Percentiles rank a stretch among this genome's conserved stretches.
phyloP scores from a whole-genome alignment of 2,888 invertebrate genomes.

The Diarsia mendica region DNA sequence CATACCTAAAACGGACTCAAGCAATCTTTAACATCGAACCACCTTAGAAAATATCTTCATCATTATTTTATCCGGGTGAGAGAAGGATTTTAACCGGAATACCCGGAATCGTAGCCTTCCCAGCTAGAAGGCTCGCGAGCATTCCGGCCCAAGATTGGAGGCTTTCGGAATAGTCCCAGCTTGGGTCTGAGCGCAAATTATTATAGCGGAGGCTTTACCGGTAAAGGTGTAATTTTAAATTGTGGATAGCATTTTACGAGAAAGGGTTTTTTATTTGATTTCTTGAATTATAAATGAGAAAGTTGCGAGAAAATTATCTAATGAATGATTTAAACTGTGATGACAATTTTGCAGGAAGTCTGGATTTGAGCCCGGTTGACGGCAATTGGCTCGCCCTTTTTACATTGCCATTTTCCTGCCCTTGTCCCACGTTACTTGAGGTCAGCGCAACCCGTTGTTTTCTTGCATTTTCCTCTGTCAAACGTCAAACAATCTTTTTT shows the following conservation, averaged over 20 bases:
- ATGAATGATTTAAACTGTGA: background rate
- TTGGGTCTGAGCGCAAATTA: conserved; percentile 30
- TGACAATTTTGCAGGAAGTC: too few relatives aligned
- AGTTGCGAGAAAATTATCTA: background rate
- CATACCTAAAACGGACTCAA: fast-evolving
- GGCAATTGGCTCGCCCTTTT: too few relatives aligned
- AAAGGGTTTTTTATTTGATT: background rate
- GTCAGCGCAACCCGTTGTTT: too few relatives aligned
- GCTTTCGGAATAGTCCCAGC: conserved; percentile 30
- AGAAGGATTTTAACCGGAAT: conserved; percentile 32
- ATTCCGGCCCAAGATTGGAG: conserved; percentile 45
- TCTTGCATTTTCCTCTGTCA: too few relatives aligned
- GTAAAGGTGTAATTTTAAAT: background rate
- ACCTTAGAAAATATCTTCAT: background rate
- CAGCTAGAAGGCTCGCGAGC: conserved; percentile 15
- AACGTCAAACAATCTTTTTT: too few relatives aligned
- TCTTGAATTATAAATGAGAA: background rate
- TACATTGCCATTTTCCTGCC: too few relatives aligned
- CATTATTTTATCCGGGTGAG: conserved; percentile 30
- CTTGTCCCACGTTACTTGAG: too few relatives aligned
- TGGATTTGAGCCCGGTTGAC: too few relatives aligned
- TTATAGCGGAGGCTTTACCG: conserved; percentile 21
- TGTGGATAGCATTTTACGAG: background rate
- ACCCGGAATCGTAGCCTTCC: conserved; percentile 17
- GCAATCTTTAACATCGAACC: background rate